Evolutionary conservation across 2,888 invertebrate genomes (phyloP), one percentile per base, ranked within the genome.

Genomic region (Zeuzera pyrina): DNA sequence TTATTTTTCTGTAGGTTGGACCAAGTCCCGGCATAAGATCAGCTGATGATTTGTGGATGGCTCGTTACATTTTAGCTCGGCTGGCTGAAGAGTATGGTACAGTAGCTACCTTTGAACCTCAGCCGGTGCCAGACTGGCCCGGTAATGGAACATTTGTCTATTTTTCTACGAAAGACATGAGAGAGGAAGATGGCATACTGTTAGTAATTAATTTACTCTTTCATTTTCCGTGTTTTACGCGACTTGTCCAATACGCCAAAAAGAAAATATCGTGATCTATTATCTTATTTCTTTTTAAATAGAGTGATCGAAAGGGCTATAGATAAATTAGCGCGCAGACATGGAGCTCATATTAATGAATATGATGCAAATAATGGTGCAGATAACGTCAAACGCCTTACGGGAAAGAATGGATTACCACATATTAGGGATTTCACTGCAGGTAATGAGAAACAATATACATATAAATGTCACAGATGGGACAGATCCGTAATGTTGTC

Each of bases 321-420:
- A 57, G 94, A 97, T 63, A 95, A 93, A 69, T 81, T 99, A 46
- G 91, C 95, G 36, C 91, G 93, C 43, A 88, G 92, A 36, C 98
- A 99, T 63, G 87, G 90, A 7, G 89, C 91, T 28, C 98, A 99
- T 72, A 98, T 99, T 63, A 90, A 91, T 55, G 95, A 94, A 42
- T 98, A 98, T 62, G 98, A 98, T 70, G 97, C 97, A 1, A 90
- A 93, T 42, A 91, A 93, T 58, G 98, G 98, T 16, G 90, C 91
- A 45, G 98, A 98, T 84, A 99, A 99, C 74, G 94, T 90, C 44
- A 88, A 94, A 33, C 91, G 98, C 33, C 87, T 99, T 33, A 98
- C 94, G 11, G 98, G 98, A 33, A 89, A 86, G 51, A 93, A 94
- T 67, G 97, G 98, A 66, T 95, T 97, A 33, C 95, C 97, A 23